Base-by-base conservation (phyloP, 2,797 vertebrate species). In the Amblyopsis hoosieri region DNA sequence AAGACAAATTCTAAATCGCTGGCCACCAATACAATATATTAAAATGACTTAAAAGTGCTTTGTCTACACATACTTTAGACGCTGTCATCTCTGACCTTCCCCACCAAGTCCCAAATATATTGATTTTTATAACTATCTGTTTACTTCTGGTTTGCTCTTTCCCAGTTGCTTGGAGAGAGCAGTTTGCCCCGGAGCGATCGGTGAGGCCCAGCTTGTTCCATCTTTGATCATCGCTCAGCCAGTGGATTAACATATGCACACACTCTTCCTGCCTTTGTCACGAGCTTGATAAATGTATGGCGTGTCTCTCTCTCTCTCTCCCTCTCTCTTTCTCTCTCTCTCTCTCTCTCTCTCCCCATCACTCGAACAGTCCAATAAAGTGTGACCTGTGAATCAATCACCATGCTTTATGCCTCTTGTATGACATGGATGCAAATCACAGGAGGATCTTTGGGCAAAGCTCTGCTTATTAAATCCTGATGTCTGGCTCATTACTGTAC, bases 171-270 rank as follows among this genome's bases (percentile, higher is more conserved):
- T 84, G 83, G 86, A 87, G 89, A 89, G 89, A 76, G 79, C 69
- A 63, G 81, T 81, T 89, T 88, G 94, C 92, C 94, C 91, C 81
- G 81, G 92, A 95, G 95, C 94, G 89, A 94, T 93, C 93, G 92
- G 92, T 90, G 77, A 90, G 91, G 91, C 93, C 92, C 84, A 87
- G 89, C 92, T 90, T 94, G 90, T 92, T 94, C 85, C 79, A 87
- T 85, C 93, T 94, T 94, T 93, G 94, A 96, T 95, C 93, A 91
- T 86, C 90, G 90, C 91, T 89, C 90, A 91, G 88, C 90, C 88
- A 75, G 71, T 64, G 90, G 87, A 94, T 93, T 94, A 94, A 90
- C 93, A 93, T 94, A 92, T 87, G 89, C 86, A 91, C 81, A 83
- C 90, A 81, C 91, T 92, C 91, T 90, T 87, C 87, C 90, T 87